A percentile compares a stretch with the other conserved stretches of the same genome.
These are phyloP conservation scores for Plebejus argus DNA, from an alignment of 2,888 invertebrate species.

Conservation along the genomic window DNA sequence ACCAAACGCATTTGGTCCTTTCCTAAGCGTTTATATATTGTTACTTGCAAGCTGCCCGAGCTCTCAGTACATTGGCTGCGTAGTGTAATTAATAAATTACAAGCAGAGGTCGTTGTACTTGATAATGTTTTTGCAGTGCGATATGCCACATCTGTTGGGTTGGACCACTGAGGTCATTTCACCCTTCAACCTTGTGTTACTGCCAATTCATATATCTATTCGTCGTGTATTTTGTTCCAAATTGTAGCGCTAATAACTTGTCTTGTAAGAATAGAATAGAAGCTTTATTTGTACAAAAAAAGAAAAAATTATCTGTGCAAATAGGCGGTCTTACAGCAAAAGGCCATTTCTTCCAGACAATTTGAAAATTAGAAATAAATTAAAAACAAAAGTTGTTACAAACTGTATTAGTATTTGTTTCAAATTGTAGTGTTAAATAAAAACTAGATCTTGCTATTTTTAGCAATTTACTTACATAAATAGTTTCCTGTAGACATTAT, in stretches of 20 bases:
- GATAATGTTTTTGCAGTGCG: conserved; percentile 74
- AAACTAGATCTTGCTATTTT: neutral
- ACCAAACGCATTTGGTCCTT: conserved; percentile 54
- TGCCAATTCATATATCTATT: conserved; percentile 17
- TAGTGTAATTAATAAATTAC: conserved; percentile 77
- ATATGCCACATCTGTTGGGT: conserved; percentile 73
- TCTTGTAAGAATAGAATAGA: too few species aligned
- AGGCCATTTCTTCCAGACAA: too few species aligned
- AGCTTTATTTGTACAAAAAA: too few species aligned
- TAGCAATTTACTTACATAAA: neutral
- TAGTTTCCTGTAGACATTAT: neutral
- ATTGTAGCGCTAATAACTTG: too few species aligned
- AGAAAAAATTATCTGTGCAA: too few species aligned
- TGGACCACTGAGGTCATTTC: conserved; percentile 66
- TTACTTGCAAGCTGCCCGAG: conserved; percentile 38
- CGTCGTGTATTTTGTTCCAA: neutral
- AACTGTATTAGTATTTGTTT: neutral
- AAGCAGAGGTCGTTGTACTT: conserved; percentile 72
- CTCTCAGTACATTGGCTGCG: conserved; percentile 59
- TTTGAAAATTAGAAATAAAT: too few species aligned
- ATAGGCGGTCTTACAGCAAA: too few species aligned
- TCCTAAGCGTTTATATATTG: conserved; percentile 33
- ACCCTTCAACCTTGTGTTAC: conserved; percentile 54
- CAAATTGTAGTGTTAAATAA: neutral
- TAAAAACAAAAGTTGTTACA: too few species aligned